Conservation (phyloP, 2,888 invertebrate genomes). For the Schrankia costaestrigalis region DNA sequence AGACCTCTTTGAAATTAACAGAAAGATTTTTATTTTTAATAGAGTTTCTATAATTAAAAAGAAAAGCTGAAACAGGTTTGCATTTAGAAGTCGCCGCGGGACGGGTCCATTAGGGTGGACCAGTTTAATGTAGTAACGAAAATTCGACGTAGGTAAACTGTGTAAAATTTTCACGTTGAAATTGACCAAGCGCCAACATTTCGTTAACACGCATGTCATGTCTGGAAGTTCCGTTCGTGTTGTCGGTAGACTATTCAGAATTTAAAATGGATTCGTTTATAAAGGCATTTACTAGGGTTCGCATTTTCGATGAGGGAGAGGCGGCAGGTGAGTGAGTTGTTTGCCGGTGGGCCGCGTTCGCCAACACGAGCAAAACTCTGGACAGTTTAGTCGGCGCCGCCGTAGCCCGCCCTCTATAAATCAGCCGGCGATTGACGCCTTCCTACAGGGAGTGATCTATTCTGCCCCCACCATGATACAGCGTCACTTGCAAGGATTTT, state of each 20-base stretch:
- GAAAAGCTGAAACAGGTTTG: slow-evolving; percentile 24
- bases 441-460: slow-evolving; percentile 80
- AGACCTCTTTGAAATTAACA: slow-evolving; percentile 63
- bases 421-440: slow-evolving; percentile 77
- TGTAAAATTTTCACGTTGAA: slow-evolving; percentile 53
- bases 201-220: slow-evolving; percentile 76
- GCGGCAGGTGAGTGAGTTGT: slow-evolving; percentile 79
- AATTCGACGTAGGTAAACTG: slow-evolving; percentile 44
- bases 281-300: slow-evolving; percentile 72
- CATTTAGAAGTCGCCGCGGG: too few species aligned
- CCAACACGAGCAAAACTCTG: slow-evolving; percentile 71
- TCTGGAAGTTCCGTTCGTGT: slow-evolving; percentile 69
- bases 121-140: slow-evolving; percentile 50
- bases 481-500: slow-evolving; percentile 71
- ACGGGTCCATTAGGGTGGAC: slow-evolving; percentile 35
- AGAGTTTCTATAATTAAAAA: slow-evolving; percentile 42
- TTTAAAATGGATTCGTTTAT: slow-evolving; percentile 77
- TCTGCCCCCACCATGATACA: slow-evolving; percentile 69
- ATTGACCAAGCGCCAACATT: slow-evolving; percentile 69
- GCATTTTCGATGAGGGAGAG: slow-evolving; percentile 74
- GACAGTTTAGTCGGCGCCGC: slow-evolving; percentile 71
- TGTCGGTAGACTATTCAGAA: slow-evolving; percentile 71
- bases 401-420: slow-evolving; percentile 69
- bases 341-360: slow-evolving; percentile 62
- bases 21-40: slow-evolving; percentile 46